Percentiles rank a stretch among this genome's conserved stretches.
Evolutionary conservation across 2,797 vertebrate species (phyloP).

Genomic region (Cirrhinus molitorella): DNA sequence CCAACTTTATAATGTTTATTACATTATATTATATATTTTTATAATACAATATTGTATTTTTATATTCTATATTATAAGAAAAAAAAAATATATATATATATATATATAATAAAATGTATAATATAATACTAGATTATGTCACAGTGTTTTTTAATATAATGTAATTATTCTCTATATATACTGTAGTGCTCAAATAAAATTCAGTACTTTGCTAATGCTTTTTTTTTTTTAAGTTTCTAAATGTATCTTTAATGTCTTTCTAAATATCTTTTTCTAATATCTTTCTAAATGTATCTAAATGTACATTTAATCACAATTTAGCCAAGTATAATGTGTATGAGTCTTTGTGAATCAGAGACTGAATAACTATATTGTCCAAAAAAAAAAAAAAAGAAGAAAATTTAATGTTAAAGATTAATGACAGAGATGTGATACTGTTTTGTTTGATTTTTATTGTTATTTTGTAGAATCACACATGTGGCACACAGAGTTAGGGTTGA

Average conservation of each 20-base stretch:
- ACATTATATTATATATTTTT: neutral
- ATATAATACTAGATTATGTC: too few relatives aligned
- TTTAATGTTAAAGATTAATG: too few relatives aligned
- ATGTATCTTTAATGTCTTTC: too few relatives aligned
- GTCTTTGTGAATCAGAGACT: neutral
- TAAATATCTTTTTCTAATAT: too few relatives aligned
- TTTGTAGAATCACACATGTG: slow-evolving; percentile 52
- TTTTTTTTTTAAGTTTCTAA: neutral
- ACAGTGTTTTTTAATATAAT: neutral
- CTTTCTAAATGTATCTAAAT: too few relatives aligned
- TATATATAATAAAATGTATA: too few relatives aligned
- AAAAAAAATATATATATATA: too few relatives aligned
- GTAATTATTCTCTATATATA: neutral
- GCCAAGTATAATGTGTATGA: neutral
- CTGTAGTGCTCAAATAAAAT: neutral
- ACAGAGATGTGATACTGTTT: slow-evolving; percentile 50
- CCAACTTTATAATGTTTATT: too few relatives aligned
- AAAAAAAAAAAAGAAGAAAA: slow-evolving; percentile 23
- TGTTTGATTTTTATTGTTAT: slow-evolving; percentile 58
- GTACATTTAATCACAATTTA: neutral
- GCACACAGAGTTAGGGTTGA: slow-evolving; percentile 42
- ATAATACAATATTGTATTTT: too few relatives aligned
- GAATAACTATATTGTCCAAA: neutral
- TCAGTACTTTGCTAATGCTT: neutral
- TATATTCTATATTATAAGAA: too few relatives aligned